Conservation (phyloP, 2,888 invertebrate species). For the Himalopsyche tibetana region DNA sequence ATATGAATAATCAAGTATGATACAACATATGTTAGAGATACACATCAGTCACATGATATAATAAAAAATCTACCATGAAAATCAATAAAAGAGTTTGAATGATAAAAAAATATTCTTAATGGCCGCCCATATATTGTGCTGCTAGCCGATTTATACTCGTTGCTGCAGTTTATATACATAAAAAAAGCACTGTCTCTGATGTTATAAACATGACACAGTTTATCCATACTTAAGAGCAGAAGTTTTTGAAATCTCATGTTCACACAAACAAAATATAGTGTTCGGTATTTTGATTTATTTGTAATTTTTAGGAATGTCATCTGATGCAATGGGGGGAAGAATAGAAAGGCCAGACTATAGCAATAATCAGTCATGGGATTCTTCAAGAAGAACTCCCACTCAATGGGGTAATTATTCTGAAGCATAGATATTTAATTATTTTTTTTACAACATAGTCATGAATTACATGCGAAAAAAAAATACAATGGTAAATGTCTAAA, state of each 20-base stretch:
- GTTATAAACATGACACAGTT: background rate
- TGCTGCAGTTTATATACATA: slow-evolving; percentile 55
- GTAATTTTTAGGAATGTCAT: slow-evolving; percentile 79
- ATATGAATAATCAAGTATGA: too few relatives aligned
- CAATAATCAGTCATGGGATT: slow-evolving; percentile 69
- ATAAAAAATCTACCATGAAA: too few relatives aligned
- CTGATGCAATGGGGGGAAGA: slow-evolving; percentile 80
- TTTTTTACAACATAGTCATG: too few relatives aligned
- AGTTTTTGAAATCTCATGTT: background rate
- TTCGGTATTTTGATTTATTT: background rate
- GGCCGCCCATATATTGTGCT: too few relatives aligned
- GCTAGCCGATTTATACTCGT: background rate
- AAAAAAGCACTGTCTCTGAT: background rate
- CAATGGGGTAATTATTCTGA: slow-evolving; percentile 74
- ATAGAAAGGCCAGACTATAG: slow-evolving; percentile 74
- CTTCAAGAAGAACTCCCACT: slow-evolving; percentile 69
- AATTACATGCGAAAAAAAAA: too few relatives aligned
- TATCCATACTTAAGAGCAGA: background rate
- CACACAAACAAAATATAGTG: background rate
- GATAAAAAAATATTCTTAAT: too few relatives aligned
- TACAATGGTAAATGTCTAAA: slow-evolving; percentile 60
- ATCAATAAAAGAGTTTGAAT: too few relatives aligned
- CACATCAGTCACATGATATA: too few relatives aligned
- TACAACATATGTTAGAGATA: too few relatives aligned
- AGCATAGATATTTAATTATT: too few relatives aligned